Base-by-base conservation (phyloP, 2,888 invertebrate genomes). In the Pherbina coryleti region DNA sequence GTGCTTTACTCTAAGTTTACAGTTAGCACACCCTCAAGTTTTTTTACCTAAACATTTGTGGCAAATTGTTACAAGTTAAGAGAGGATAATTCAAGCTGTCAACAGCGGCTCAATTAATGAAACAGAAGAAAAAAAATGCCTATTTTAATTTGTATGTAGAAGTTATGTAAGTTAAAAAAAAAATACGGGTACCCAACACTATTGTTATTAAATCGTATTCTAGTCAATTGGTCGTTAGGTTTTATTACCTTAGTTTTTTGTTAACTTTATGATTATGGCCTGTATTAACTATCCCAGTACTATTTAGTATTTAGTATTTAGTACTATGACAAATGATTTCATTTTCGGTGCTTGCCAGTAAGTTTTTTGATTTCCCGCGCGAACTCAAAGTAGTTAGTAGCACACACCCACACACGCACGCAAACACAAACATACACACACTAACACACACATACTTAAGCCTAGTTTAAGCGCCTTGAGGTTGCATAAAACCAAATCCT, bases 81-180 rank as follows among this genome's bases (percentile, higher is more conserved):
- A 66, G 77, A 84, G 84, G 82, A 82, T 83, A 85, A 86, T 86
- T 86, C 81, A 78, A 82, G 82, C 82, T 84, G 86, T 86, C 86
- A 84, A 28, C 78, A 53, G 69, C 60, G 77, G 57, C 75, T 67
- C 73, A 79, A 79, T 79, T 75, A 77, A 57, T 51, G 22, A 75
- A 64, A 53, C 44, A 37, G 25, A 55, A 22, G 19, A 55, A 74
- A 22, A 49, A 71, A 55, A 34, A 5, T 72, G n/a, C 19, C 17
- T 19, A 2, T 51, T 19, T 55, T 55, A n/a, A 5, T 69, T 17
- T 49, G 22, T 72, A 55, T 14, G 37, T 57, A 44, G 28, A 55
- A 51, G 28, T 64, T 55, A 66, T 34, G 17, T 62, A 25, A 62
- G 28, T n/a, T 17, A 44, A 44, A 44, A 25, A 17, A 66, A 5